Percentiles rank a stretch among this genome's conserved stretches.
Conservation (phyloP, 2,113 vertebrate species). For the Cebidichthys violaceus region DNA sequence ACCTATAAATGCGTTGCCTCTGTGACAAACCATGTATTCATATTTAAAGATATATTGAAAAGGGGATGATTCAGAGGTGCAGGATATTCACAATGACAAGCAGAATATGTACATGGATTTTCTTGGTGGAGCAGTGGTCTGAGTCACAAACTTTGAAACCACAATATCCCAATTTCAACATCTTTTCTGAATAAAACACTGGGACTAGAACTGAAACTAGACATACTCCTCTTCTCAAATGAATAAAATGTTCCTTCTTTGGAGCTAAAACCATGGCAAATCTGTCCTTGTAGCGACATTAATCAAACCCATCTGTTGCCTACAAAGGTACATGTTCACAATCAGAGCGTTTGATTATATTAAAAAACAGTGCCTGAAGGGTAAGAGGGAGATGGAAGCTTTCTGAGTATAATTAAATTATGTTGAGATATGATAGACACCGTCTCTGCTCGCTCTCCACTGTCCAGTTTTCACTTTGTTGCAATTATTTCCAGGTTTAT, state of each 20-base stretch:
- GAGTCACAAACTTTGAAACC: neutral
- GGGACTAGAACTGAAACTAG: neutral
- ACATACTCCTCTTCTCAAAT: neutral
- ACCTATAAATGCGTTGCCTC: slow-evolving; percentile 44
- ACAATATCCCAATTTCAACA: neutral
- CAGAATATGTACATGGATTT: neutral
- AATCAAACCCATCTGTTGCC: slow-evolving; percentile 24
- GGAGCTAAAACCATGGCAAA: neutral
- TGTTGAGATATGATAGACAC: neutral
- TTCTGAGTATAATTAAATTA: slow-evolving; percentile 61
- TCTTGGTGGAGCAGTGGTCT: neutral
- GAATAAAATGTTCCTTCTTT: neutral
- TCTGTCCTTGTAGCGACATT: neutral
- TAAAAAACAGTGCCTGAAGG: slow-evolving; percentile 46
- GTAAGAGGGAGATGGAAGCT: slow-evolving; percentile 14
- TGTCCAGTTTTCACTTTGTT: slow-evolving; percentile 24
- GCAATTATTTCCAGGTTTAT: slow-evolving; percentile 48
- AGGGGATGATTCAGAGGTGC: neutral
- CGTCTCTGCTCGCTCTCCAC: neutral
- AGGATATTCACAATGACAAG: neutral
- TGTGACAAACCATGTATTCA: neutral
- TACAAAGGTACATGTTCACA: slow-evolving; percentile 39
- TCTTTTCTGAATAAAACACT: neutral
- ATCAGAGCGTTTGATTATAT: slow-evolving; percentile 56
- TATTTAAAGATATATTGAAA: neutral